phyloP scores from a whole-genome alignment of 2,888 invertebrate species.

The Pterobdella sp. region DNA sequence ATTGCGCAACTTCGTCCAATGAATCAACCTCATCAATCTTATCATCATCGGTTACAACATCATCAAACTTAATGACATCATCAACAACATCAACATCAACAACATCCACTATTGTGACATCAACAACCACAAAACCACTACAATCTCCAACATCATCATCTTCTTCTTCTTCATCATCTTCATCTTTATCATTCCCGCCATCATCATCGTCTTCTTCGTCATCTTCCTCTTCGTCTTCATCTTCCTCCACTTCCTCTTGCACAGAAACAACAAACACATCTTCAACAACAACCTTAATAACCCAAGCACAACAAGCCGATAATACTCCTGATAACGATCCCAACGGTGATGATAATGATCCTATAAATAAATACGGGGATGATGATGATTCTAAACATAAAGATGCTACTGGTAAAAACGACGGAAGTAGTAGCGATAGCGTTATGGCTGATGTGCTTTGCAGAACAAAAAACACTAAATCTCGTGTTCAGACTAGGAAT shows the following conservation, averaged over 20 bases:
- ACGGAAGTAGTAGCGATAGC: neutral
- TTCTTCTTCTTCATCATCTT: conserved; percentile 5
- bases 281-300: conserved; percentile 4
- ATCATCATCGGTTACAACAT: conserved; percentile 11
- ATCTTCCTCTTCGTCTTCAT: conserved; percentile 3
- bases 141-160: conserved; percentile 26
- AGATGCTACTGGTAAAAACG: conserved; percentile 2
- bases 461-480: too few species aligned
- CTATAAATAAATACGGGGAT: neutral
- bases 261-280: neutral
- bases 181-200: conserved; percentile 7
- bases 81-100: conserved; percentile 19
- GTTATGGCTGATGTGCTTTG: neutral
- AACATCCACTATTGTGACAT: conserved; percentile 30
- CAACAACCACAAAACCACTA: conserved; percentile 32
- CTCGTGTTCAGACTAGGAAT: too few species aligned
- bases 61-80: neutral
- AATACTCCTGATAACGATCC: neutral
- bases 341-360: neutral
- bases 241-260: neutral
- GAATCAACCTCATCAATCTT: neutral
- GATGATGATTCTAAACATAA: neutral
- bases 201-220: conserved; percentile 13
- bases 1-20: too few species aligned
- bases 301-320: neutral